Evolutionary conservation across 2,113 vertebrate genomes (phyloP).

Genomic region (Notarius lentiginosus): DNA sequence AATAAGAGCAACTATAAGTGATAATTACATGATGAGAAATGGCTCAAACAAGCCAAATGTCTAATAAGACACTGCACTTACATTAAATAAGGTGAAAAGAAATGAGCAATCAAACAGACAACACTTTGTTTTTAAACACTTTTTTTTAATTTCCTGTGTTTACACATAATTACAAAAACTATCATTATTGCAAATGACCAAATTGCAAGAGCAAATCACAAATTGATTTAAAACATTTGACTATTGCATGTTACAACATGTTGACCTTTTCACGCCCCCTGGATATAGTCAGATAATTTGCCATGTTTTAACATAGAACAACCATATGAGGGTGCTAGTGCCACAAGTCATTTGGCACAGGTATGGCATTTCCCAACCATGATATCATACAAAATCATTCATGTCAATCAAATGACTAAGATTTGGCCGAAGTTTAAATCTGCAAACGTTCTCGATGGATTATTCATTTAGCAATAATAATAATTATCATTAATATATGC

Average conservation of each 20-base stretch:
- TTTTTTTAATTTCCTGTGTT: neutral
- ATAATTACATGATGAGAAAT: neutral
- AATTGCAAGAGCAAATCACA: neutral
- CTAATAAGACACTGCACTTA: neutral
- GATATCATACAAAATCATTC: neutral
- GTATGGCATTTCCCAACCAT: neutral
- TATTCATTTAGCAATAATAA: neutral
- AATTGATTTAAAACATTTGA: neutral
- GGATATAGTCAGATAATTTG: neutral
- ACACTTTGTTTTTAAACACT: neutral
- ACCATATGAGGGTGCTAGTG: slow-evolving; percentile 2
- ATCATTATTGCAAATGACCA: neutral
- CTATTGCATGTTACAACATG: neutral
- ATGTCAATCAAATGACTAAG: neutral
- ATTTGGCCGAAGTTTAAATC: neutral
- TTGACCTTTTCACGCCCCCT: neutral
- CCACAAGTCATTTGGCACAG: neutral
- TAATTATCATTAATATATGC: neutral
- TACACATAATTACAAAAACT: neutral
- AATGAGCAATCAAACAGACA: neutral
- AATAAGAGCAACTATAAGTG: neutral
- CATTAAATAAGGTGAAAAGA: neutral
- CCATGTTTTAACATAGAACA: neutral
- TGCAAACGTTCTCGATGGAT: neutral
- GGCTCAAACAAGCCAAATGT: neutral